These are phyloP conservation scores for Gobius niger DNA, from an alignment of 2,113 vertebrate genomes.

Conservation along the genomic window DNA sequence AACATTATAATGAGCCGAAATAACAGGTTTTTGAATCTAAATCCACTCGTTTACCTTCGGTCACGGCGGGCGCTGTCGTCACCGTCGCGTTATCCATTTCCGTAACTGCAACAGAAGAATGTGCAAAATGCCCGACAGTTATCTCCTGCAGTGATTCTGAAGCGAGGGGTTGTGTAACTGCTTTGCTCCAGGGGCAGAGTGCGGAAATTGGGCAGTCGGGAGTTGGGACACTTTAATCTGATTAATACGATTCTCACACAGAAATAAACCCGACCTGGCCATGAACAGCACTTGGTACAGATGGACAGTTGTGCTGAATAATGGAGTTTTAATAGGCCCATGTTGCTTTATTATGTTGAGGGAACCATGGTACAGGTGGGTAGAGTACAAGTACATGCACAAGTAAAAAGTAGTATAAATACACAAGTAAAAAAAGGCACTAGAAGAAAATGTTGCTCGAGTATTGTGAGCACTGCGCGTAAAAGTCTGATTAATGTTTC, in stretches of 20 bases:
- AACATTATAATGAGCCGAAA: slow-evolving; percentile 1
- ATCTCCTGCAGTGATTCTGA: slow-evolving; percentile 4
- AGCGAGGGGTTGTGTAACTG: slow-evolving; percentile 27
- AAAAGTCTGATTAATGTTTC: no score
- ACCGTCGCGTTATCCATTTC: slow-evolving; percentile 11
- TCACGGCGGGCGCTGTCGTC: neutral
- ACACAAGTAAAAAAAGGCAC: no score
- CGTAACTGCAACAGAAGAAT: slow-evolving; percentile 29
- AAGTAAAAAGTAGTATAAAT: no score
- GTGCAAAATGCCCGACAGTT: slow-evolving; percentile 38
- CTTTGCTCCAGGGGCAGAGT: slow-evolving; percentile 20
- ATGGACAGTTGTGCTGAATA: neutral
- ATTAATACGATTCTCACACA: slow-evolving; percentile 32
- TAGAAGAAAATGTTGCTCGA: no score
- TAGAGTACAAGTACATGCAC: no score
- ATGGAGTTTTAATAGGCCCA: neutral
- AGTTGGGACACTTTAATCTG: slow-evolving; percentile 50
- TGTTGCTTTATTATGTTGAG: no score
- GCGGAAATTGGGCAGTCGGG: slow-evolving; percentile 11
- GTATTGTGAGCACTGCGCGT: no score
- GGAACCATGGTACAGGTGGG: no score
- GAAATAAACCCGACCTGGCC: slow-evolving; percentile 28
- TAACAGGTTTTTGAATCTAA: neutral
- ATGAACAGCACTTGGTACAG: slow-evolving; percentile 19
- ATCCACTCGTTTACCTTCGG: slow-evolving; percentile 44